Evolutionary conservation across 2,888 invertebrate genomes (phyloP).

Genomic region (Baronia brevicornis): DNA sequence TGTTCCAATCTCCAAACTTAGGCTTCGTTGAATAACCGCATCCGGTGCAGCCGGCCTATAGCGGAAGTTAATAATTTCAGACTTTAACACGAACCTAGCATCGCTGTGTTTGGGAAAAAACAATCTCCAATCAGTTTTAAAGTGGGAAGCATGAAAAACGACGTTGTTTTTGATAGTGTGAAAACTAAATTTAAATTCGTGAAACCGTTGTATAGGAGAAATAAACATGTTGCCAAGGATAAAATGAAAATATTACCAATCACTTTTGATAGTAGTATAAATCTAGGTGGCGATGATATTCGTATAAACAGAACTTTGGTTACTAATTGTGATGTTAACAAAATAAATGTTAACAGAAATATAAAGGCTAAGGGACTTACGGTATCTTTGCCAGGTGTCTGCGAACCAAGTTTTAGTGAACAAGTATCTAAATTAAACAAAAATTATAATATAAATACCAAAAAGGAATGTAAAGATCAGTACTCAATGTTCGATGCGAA

Average conservation of each 20-base stretch:
- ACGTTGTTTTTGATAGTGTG: slow-evolving; percentile 37
- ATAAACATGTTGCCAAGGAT: slow-evolving; percentile 29
- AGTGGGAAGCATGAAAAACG: slow-evolving; percentile 22
- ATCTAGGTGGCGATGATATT: slow-evolving; percentile 49
- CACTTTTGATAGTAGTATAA: slow-evolving; percentile 32
- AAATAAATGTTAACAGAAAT: slow-evolving; percentile 17
- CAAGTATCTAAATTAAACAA: slow-evolving; percentile 18
- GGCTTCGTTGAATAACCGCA: slow-evolving; percentile 33
- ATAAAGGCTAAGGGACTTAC: slow-evolving; percentile 26
- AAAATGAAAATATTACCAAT: slow-evolving; percentile 29
- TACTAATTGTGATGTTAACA: slow-evolving; percentile 19
- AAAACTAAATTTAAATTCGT: slow-evolving; percentile 44
- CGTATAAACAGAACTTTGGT: slow-evolving; percentile 34
- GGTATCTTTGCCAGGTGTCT: slow-evolving; percentile 30
- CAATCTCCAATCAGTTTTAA: slow-evolving; percentile 28
- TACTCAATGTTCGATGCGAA: not conserved
- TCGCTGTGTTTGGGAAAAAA: slow-evolving; percentile 25
- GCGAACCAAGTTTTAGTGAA: slow-evolving; percentile 24
- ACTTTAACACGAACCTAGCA: slow-evolving; percentile 37
- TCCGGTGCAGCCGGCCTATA: slow-evolving; percentile 30
- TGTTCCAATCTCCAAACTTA: slow-evolving; percentile 12
- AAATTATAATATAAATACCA: too few species aligned
- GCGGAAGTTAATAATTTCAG: slow-evolving; percentile 33
- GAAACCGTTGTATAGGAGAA: slow-evolving; percentile 53
- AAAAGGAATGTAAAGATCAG: slow-evolving; percentile 16